Conservation (phyloP, 1,140 invertebrate genomes). For the Coelopa frigida region DNA sequence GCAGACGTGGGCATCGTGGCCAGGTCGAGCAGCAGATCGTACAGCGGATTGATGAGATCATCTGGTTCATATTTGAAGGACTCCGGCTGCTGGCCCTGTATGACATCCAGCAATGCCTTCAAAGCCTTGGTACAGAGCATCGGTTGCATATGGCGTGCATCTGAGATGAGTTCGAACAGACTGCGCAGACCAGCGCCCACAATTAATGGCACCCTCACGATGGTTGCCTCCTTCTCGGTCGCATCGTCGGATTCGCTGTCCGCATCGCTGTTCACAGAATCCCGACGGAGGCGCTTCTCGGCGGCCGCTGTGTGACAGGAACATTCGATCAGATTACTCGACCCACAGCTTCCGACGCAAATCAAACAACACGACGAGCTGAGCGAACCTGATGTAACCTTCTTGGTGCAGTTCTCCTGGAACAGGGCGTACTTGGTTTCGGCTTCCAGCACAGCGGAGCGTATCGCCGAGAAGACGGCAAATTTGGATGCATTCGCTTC, state of each 20-base stretch:
- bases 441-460: conserved; percentile 38
- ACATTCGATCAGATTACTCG: conserved; percentile 34
- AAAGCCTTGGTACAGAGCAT: conserved; percentile 80
- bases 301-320: conserved; percentile 27
- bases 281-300: conserved; percentile 24
- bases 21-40: conserved; percentile 70
- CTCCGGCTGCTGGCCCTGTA: conserved; percentile 61
- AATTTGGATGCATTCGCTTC: conserved; percentile 44
- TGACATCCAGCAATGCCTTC: conserved; percentile 77
- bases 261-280: conserved; percentile 38
- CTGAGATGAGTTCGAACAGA: conserved; percentile 85
- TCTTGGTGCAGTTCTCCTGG: conserved; percentile 22
- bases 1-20: conserved; percentile 59
- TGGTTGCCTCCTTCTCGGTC: conserved; percentile 30
- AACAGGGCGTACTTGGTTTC: conserved; percentile 40
- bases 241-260: conserved; percentile 34
- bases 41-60: conserved; percentile 71
- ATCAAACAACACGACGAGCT: conserved; percentile 32
- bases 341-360: conserved; percentile 33
- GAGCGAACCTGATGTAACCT: conserved; percentile 19
- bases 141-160: conserved; percentile 74
- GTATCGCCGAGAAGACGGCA: conserved; percentile 41
- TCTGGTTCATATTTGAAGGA: conserved; percentile 56
- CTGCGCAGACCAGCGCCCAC: conserved; percentile 84
- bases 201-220: conserved; percentile 54